Evolutionary conservation across 2,888 invertebrate species (phyloP).

Genomic region (Petrolisthes manimaculis): DNA sequence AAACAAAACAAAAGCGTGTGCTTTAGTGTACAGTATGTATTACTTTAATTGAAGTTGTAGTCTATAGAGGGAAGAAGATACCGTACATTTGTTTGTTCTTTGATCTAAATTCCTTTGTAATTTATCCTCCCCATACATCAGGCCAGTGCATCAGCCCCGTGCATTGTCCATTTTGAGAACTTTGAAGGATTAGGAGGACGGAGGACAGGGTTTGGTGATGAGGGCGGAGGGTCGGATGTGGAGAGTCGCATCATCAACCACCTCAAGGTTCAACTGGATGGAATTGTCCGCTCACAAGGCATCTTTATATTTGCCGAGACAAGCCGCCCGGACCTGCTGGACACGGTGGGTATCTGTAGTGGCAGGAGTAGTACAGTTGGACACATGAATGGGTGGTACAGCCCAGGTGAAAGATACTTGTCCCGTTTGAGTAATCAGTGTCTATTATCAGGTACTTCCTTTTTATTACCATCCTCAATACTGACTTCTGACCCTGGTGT

Average conservation of each 20-base stretch:
- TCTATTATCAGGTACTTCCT: too few relatives aligned
- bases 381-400: too few relatives aligned
- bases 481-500: too few relatives aligned
- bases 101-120: too few relatives aligned
- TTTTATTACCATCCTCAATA: too few relatives aligned
- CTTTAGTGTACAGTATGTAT: too few relatives aligned
- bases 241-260: conserved; percentile 61
- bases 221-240: conserved; percentile 40
- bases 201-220: conserved; percentile 16
- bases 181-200: conserved; percentile 59
- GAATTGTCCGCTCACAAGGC: conserved; percentile 45
- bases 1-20: too few relatives aligned
- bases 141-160: conserved; percentile 55
- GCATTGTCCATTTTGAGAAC: conserved; percentile 61
- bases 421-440: too few relatives aligned
- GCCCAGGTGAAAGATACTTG: too few relatives aligned
- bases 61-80: too few relatives aligned
- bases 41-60: too few relatives aligned
- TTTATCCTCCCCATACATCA: neutral
- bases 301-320: conserved; percentile 61
- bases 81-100: too few relatives aligned
- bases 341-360: conserved; percentile 36
- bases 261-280: conserved; percentile 63
- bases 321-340: conserved; percentile 60
- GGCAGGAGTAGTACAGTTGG: neutral